Percentiles rank a stretch among this genome's conserved stretches.
Evolutionary conservation across 2,888 invertebrate genomes (phyloP).

Genomic region (Andrena trimmerana): DNA sequence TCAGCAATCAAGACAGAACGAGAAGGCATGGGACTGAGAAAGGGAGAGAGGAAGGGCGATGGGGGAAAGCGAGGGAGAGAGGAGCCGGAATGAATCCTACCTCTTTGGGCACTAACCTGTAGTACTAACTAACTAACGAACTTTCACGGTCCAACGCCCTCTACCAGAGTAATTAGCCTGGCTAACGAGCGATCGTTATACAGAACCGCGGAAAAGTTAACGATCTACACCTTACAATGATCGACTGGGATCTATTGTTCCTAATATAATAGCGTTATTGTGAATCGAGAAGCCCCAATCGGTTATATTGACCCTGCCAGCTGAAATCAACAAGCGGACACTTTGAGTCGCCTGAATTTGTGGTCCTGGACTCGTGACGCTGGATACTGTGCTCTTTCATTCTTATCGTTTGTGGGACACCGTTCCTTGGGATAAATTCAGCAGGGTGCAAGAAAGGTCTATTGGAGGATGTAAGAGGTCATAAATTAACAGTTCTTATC

Average conservation of each 20-base stretch:
- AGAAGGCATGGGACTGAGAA: slow-evolving; percentile 13
- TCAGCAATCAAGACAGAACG: slow-evolving; percentile 47
- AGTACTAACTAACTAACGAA: slow-evolving; percentile 69
- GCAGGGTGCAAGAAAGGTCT: too few relatives aligned
- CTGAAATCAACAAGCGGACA: slow-evolving; percentile 8
- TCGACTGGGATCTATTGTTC: slow-evolving; percentile 55
- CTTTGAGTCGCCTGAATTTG: not conserved
- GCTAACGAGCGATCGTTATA: slow-evolving; percentile 71
- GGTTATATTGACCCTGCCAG: slow-evolving; percentile 1
- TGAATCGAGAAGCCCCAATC: not conserved
- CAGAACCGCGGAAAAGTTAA: slow-evolving; percentile 64
- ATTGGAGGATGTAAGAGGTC: too few relatives aligned
- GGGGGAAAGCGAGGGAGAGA: not conserved
- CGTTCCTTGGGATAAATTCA: not conserved
- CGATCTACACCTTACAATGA: slow-evolving; percentile 58
- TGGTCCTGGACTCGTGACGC: not conserved
- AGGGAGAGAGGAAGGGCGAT: not conserved
- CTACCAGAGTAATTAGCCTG: slow-evolving; percentile 67
- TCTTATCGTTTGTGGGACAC: not conserved
- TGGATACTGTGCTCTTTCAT: not conserved
- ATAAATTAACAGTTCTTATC: too few relatives aligned
- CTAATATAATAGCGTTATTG: slow-evolving; percentile 26
- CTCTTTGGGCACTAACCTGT: slow-evolving; percentile 57
- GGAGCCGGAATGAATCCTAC: slow-evolving; percentile 31
- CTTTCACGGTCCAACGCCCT: slow-evolving; percentile 65